These are phyloP conservation scores for Apoderus coryli DNA, from an alignment of 2,888 invertebrate genomes.

Conservation along the genomic window DNA sequence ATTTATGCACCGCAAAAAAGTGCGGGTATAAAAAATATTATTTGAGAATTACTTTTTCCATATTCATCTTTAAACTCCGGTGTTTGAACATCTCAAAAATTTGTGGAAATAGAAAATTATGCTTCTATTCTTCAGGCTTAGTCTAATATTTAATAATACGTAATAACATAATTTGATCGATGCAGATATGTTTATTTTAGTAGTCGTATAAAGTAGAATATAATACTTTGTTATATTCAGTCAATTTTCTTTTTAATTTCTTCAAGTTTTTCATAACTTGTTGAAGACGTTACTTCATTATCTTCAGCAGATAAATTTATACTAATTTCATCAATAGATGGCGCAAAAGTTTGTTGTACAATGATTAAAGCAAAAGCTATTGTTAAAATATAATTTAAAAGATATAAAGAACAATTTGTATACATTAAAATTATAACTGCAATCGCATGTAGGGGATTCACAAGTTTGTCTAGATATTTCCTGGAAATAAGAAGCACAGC, in stretches of 20 bases:
- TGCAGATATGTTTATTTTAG: too few species aligned
- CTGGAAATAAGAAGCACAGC: slow-evolving; percentile 30
- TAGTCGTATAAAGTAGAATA: too few species aligned
- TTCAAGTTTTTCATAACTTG: slow-evolving; percentile 17
- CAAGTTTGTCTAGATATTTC: slow-evolving; percentile 33
- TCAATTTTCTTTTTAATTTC: slow-evolving; percentile 20
- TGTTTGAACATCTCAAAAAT: too few species aligned
- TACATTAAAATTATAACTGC: slow-evolving; percentile 41
- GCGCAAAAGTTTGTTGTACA: slow-evolving; percentile 39
- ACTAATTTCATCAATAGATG: slow-evolving; percentile 15
- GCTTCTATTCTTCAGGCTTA: too few species aligned
- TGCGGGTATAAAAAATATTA: too few species aligned
- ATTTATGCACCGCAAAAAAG: too few species aligned
- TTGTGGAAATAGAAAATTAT: too few species aligned
- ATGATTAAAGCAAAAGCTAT: slow-evolving; percentile 39
- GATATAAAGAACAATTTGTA: slow-evolving; percentile 43
- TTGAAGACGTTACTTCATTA: slow-evolving; percentile 13
- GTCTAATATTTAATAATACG: too few species aligned
- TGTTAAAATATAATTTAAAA: slow-evolving; percentile 44
- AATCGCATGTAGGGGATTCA: slow-evolving; percentile 39
- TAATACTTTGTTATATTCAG: too few species aligned
- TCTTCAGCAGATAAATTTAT: slow-evolving; percentile 12
- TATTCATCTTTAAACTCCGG: too few species aligned
- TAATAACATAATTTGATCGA: too few species aligned
- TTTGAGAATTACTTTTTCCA: too few species aligned